These are phyloP conservation scores for Ricordea florida DNA, from an alignment of 92 coral and sea anemone genomes.

Conservation along the genomic window DNA sequence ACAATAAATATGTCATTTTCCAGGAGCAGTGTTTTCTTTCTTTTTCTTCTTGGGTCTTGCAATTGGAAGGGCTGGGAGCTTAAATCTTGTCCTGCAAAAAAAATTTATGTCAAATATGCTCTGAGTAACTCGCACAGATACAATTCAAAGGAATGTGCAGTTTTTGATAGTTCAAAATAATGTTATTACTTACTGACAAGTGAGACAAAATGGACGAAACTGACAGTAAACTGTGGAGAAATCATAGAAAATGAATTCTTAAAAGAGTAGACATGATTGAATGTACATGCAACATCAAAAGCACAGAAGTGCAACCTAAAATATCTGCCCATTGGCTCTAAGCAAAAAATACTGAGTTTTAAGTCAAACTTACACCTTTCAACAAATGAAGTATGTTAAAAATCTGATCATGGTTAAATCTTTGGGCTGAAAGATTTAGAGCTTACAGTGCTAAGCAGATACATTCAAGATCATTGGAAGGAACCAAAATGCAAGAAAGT, in stretches of 20 bases:
- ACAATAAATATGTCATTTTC: constrained; percentile 12
- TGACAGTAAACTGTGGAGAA: constrained; percentile 88
- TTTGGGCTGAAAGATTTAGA: too few species aligned
- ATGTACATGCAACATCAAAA: too few species aligned
- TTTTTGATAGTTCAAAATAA: not conserved
- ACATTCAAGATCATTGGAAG: too few species aligned
- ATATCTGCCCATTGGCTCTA: too few species aligned
- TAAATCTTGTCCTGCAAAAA: constrained; percentile 86
- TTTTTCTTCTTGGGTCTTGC: constrained; percentile 89
- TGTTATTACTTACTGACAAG: constrained; percentile 99
- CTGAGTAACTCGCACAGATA: not conserved
- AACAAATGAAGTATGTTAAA: too few species aligned
- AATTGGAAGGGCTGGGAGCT: constrained; percentile 87
- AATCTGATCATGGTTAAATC: too few species aligned
- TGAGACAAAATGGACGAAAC: constrained; percentile 81
- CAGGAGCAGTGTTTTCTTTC: constrained; percentile 65
- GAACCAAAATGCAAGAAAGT: not conserved
- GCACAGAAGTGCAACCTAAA: too few species aligned
- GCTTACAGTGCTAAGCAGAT: too few species aligned
- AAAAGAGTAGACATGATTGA: too few species aligned
- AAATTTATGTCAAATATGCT: not conserved
- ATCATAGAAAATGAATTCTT: not conserved
- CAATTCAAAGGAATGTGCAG: not conserved
- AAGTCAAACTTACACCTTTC: too few species aligned
- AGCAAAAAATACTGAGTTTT: too few species aligned